phyloP scores from a whole-genome alignment of 2,113 vertebrate species.

The Parus major region DNA sequence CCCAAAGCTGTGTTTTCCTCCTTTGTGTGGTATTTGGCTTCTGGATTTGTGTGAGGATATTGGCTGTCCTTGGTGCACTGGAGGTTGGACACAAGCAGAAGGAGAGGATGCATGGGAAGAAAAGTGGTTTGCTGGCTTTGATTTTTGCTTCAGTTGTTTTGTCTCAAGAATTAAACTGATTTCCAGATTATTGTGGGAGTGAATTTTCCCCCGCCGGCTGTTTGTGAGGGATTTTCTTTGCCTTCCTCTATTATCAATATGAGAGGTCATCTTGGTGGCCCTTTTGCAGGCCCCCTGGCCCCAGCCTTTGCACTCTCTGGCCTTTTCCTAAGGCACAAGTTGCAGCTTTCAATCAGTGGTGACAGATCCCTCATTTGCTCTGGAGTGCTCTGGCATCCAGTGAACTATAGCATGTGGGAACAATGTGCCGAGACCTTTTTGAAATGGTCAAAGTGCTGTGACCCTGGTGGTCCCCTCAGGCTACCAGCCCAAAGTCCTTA shows the following conservation, averaged over 20 bases:
- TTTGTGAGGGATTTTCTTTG: conserved; percentile 8
- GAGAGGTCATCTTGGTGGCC: not conserved
- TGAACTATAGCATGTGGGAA: not conserved
- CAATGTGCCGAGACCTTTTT: not conserved
- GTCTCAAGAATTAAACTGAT: not conserved
- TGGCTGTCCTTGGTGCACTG: not conserved
- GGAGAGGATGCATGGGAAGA: rapidly evolving
- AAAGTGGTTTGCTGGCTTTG: not conserved
- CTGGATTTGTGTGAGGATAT: not conserved
- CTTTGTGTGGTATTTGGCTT: not conserved
- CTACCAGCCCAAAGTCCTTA: not conserved
- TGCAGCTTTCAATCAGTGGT: not conserved
- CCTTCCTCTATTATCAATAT: not conserved
- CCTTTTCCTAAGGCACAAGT: not conserved
- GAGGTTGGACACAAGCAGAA: not conserved
- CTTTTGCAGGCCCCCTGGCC: not conserved
- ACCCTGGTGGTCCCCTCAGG: not conserved
- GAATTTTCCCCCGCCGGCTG: not conserved
- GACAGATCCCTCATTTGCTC: conserved; percentile 2
- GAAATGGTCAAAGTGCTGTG: not conserved
- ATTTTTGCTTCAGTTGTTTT: not conserved
- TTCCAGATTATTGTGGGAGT: not conserved
- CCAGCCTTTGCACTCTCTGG: not conserved
- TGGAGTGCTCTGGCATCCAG: rapidly evolving
- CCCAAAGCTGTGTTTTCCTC: not conserved